Evolutionary conservation across 2,888 invertebrate genomes (phyloP).

Genomic region (Brachypalpus laphriformis): DNA sequence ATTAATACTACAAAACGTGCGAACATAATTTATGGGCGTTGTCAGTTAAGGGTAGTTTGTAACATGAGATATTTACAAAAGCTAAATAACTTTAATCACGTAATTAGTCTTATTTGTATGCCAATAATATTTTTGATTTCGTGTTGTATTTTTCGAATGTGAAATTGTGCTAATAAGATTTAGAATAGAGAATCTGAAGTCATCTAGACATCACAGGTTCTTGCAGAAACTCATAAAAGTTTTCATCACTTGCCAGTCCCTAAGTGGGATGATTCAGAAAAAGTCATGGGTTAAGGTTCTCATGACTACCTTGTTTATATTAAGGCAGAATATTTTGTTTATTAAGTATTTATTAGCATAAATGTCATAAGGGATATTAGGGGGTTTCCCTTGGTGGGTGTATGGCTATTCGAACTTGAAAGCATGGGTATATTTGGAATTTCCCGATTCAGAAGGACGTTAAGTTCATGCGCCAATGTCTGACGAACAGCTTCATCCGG

Average conservation of each 20-base stretch:
- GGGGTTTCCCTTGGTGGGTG: neutral
- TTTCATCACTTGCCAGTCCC: neutral
- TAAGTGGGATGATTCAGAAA: constrained; percentile 1
- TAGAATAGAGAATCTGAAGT: neutral
- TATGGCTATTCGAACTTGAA: neutral
- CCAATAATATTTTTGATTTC: neutral
- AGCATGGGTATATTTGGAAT: neutral
- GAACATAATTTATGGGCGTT: neutral
- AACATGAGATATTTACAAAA: neutral
- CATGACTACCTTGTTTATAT: neutral
- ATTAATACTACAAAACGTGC: neutral
- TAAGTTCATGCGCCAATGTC: neutral
- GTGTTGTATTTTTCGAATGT: neutral
- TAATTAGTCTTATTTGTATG: neutral
- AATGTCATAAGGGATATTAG: neutral
- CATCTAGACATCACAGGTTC: constrained; percentile 9
- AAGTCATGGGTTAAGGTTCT: constrained; percentile 10
- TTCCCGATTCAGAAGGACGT: neutral
- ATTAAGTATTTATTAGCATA: neutral
- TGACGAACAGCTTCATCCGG: neutral
- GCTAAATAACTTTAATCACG: neutral
- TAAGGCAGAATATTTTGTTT: neutral
- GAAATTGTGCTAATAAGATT: constrained; percentile 1
- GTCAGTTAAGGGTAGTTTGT: neutral
- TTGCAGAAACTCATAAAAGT: neutral